phyloP scores from a whole-genome alignment of 1,140 invertebrate species.

The Orussus abietinus region DNA sequence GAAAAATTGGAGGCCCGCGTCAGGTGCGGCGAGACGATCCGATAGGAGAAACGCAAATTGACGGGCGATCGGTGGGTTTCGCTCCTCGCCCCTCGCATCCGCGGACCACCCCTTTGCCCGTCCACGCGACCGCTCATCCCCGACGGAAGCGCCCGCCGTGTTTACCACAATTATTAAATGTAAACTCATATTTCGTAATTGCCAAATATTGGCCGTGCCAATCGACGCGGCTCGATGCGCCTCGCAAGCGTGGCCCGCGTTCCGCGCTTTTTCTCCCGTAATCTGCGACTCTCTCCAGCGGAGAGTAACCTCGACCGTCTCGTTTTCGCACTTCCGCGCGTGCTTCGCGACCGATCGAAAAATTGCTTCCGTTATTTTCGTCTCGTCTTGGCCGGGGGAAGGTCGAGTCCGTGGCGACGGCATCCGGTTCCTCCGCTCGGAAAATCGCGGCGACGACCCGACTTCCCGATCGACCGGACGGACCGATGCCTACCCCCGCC shows the following conservation, averaged over 20 bases:
- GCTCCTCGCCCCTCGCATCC: conserved; percentile 4
- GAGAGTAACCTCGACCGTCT: no score
- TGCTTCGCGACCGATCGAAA: no score
- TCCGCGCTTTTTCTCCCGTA: conserved; percentile 9
- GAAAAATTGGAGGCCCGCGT: conserved; percentile 18
- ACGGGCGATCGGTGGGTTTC: conserved; percentile 10
- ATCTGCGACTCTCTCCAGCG: no score
- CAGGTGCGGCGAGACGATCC: conserved; percentile 16
- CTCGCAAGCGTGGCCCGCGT: conserved; percentile 28
- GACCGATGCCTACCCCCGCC: no score
- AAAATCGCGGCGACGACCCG: no score
- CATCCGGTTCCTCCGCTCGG: no score
- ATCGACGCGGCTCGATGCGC: conserved; percentile 29
- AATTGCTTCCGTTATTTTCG: no score
- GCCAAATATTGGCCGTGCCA: conserved; percentile 45
- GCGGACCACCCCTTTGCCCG: background rate
- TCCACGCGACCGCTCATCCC: conserved; percentile 4
- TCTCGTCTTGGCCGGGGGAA: no score
- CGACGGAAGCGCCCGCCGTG: conserved; percentile 31
- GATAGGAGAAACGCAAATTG: conserved; percentile 10
- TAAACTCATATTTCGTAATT: conserved; percentile 50
- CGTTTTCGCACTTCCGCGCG: no score
- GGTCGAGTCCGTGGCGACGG: no score
- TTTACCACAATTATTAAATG: conserved; percentile 53
- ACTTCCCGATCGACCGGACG: no score